Conservation (phyloP, 2,888 invertebrate genomes). For the Lithosia quadra region DNA sequence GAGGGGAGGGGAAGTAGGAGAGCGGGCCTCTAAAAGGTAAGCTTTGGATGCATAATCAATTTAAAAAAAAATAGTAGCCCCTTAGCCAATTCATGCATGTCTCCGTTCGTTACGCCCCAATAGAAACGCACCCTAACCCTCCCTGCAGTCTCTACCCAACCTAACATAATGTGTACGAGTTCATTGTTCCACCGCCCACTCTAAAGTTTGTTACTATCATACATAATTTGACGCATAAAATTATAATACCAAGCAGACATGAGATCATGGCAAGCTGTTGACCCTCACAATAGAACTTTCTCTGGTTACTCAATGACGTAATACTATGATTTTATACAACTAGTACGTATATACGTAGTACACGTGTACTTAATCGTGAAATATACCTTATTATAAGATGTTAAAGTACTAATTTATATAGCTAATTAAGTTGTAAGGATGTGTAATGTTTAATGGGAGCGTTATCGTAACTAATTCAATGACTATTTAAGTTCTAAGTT, state of each 20-base stretch:
- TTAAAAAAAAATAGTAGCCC: background rate
- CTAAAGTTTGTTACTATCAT: constrained; percentile 12
- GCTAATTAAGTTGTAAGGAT: background rate
- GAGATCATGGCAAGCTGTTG: constrained; percentile 16
- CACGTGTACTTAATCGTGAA: background rate
- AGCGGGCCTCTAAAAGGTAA: background rate
- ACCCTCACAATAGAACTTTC: constrained; percentile 62
- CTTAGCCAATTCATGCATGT: background rate
- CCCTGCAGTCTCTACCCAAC: too few species aligned
- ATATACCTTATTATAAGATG: background rate
- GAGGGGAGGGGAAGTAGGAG: too few species aligned
- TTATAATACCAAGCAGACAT: constrained; percentile 44
- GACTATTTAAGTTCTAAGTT: too few species aligned
- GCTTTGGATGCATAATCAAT: background rate
- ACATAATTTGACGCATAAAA: constrained; percentile 41
- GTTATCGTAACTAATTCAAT: too few species aligned
- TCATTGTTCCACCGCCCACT: constrained; percentile 7
- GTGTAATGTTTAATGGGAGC: background rate
- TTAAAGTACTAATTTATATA: background rate
- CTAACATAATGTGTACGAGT: background rate
- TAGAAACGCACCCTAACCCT: background rate
- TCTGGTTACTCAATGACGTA: constrained; percentile 57
- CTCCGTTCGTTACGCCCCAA: background rate
- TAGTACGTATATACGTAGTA: constrained; percentile 14
- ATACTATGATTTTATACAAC: constrained; percentile 53